Evolutionary conservation across 2,888 invertebrate genomes (phyloP).

Genomic region (Drosophila gaucha): DNA sequence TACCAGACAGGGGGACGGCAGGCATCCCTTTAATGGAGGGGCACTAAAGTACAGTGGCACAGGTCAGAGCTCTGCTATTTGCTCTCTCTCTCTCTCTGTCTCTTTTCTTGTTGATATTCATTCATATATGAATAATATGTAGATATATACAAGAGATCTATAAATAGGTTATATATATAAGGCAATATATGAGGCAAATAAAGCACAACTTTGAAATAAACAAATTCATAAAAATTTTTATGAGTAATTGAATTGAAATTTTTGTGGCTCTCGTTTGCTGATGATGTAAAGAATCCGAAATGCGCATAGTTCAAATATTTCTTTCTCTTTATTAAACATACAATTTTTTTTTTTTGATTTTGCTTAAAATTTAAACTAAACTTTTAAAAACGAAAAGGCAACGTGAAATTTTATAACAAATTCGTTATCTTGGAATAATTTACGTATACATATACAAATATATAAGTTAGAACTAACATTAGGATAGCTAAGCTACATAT

Average conservation of each 20-base stretch:
- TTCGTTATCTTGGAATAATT: conserved; percentile 67
- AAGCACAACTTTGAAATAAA: conserved; percentile 60
- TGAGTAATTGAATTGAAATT: conserved; percentile 68
- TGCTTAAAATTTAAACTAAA: conserved; percentile 51
- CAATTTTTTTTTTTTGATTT: conserved; percentile 19
- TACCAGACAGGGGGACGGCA: no score
- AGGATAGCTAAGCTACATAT: conserved; percentile 51
- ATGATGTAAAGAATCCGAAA: conserved; percentile 58
- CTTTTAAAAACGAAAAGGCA: conserved; percentile 54
- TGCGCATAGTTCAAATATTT: conserved; percentile 65
- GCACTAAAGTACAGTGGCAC: conserved; percentile 15
- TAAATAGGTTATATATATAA: conserved; percentile 55
- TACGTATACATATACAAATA: conserved; percentile 47
- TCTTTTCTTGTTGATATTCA: conserved; percentile 54
- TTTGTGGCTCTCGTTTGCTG: conserved; percentile 15
- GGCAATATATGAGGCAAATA: not conserved
- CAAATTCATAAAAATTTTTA: conserved; percentile 76
- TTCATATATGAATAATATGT: conserved; percentile 43
- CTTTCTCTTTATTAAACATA: conserved; percentile 62
- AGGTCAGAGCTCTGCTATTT: conserved; percentile 32
- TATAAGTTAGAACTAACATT: conserved; percentile 45
- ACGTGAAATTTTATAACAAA: conserved; percentile 54
- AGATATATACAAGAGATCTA: conserved; percentile 38
- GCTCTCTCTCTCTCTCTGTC: conserved; percentile 15
- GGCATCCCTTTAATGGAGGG: no score